These are phyloP conservation scores for Drosophila takahashii DNA, from an alignment of 1,140 invertebrate genomes.

Conservation along the genomic window DNA sequence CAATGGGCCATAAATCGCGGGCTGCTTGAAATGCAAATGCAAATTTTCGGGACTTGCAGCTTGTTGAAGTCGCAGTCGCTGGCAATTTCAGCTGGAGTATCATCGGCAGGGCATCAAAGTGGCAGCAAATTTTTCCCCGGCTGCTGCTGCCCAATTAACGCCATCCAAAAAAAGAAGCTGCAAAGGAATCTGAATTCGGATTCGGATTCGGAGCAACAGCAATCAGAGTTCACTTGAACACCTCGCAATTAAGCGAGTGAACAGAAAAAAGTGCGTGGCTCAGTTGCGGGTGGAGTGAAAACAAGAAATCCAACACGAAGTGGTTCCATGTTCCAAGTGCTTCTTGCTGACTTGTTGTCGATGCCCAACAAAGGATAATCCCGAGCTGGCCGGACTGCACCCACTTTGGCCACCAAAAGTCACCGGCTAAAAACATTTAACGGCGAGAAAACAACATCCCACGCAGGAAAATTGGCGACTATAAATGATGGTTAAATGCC, in stretches of 20 bases:
- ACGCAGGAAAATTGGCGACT: not conserved
- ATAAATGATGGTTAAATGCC: not conserved
- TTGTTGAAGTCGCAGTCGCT: conserved; percentile 38
- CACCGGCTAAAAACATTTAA: conserved; percentile 19
- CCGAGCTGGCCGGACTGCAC: conserved; percentile 61
- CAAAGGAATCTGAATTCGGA: conserved; percentile 17
- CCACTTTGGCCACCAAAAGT: conserved; percentile 52
- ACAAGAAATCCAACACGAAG: conserved; percentile 30
- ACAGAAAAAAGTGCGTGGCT: conserved; percentile 32
- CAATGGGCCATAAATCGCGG: conserved; percentile 71
- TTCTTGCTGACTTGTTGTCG: conserved; percentile 66
- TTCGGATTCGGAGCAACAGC: conserved; percentile 44
- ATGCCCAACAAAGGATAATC: conserved; percentile 81
- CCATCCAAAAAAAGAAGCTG: conserved; percentile 9
- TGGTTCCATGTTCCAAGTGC: conserved; percentile 49
- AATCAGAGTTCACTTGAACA: conserved; percentile 81
- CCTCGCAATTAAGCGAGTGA: conserved; percentile 69
- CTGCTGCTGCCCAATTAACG: conserved; percentile 56
- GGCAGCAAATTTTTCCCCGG: conserved; percentile 69
- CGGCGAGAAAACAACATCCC: conserved; percentile 9
- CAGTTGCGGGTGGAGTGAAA: conserved; percentile 32
- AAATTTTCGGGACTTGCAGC: conserved; percentile 66
- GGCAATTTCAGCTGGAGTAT: conserved; percentile 41
- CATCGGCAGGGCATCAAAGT: conserved; percentile 81
- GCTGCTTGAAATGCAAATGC: conserved; percentile 82